Evolutionary conservation across 1,140 invertebrate genomes (phyloP).

Genomic region (Bathynomus jamesi): DNA sequence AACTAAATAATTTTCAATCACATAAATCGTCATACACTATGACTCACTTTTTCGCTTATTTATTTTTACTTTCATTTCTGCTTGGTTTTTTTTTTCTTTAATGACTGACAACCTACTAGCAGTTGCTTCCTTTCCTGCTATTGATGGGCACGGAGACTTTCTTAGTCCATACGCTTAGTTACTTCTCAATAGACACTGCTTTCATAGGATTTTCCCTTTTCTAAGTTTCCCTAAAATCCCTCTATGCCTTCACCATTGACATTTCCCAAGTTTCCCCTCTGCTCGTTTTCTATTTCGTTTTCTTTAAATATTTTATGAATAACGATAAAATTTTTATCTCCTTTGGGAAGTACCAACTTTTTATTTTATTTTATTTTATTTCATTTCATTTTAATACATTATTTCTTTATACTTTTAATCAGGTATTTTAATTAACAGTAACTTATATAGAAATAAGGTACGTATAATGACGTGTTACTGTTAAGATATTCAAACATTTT

Average conservation of each 20-base stretch:
- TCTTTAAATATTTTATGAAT: background rate
- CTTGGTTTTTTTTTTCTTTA: background rate
- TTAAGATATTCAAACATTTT: no score
- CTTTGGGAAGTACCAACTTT: no score
- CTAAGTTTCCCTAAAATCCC: background rate
- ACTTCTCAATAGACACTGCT: background rate
- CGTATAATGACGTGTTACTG: no score
- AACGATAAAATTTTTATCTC: background rate
- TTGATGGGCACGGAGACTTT: background rate
- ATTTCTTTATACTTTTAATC: no score
- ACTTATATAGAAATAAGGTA: no score
- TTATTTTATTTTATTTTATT: no score
- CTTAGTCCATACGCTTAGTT: background rate
- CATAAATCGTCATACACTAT: no score
- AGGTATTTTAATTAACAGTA: no score
- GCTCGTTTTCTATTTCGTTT: background rate
- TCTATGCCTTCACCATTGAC: background rate
- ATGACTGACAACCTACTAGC: background rate
- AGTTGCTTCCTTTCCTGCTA: background rate
- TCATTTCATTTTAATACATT: no score
- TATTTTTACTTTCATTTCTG: background rate
- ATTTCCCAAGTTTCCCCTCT: background rate
- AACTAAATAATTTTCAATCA: no score
- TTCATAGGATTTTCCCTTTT: background rate
- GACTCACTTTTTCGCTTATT: background rate